Percentiles rank a stretch among this genome's conserved stretches.
These are phyloP conservation scores for Drosophila greeni DNA, from an alignment of 2,888 invertebrate genomes.

Conservation along the genomic window DNA sequence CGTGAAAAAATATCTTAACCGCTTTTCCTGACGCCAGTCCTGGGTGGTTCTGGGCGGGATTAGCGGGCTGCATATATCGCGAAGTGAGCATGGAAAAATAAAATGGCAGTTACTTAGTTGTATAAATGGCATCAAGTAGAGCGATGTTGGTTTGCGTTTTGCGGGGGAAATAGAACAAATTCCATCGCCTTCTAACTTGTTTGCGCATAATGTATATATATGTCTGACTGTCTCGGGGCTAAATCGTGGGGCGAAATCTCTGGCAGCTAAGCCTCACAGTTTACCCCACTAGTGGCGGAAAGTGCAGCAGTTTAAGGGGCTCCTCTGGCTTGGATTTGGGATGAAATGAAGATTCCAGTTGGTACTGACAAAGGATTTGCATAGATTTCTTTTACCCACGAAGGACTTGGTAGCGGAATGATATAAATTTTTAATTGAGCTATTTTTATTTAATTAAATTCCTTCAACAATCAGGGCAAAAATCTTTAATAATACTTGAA, in stretches of 20 bases:
- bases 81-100: constrained; percentile 54
- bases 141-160: constrained; percentile 21
- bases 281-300: constrained; percentile 9
- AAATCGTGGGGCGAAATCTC: constrained; percentile 8
- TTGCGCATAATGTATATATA: constrained; percentile 44
- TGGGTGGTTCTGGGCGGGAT: constrained; percentile 30
- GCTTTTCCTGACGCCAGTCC: constrained; percentile 26
- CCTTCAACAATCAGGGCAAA: background rate
- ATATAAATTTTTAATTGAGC: background rate
- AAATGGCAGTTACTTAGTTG: constrained; percentile 66
- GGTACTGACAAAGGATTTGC: constrained; percentile 17
- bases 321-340: constrained; percentile 22
- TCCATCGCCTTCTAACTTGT: constrained; percentile 32
- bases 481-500: constrained; percentile 4
- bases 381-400: constrained; percentile 6
- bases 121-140: constrained; percentile 54
- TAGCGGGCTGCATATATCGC: constrained; percentile 56
- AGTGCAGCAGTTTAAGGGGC: constrained; percentile 25
- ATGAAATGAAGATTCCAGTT: constrained; percentile 15
- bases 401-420: background rate
- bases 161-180: constrained; percentile 6
- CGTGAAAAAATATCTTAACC: constrained; percentile 52
- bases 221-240: background rate
- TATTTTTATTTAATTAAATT: background rate
- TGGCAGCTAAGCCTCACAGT: constrained; percentile 35